Evolutionary conservation across 2,888 invertebrate genomes (phyloP).

Genomic region (Apamea monoglypha): DNA sequence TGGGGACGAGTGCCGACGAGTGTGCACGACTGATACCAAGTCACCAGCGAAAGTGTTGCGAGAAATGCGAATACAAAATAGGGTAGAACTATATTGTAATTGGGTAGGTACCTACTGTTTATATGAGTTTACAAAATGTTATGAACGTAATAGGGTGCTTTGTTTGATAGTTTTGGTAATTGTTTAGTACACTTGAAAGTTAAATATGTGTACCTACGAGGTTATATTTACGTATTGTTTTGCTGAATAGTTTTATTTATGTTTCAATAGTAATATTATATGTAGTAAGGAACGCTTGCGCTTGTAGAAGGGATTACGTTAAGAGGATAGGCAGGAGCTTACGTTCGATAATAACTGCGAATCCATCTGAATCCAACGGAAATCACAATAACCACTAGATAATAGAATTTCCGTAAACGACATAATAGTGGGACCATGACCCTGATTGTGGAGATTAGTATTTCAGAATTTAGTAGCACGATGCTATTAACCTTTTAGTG

Average conservation of each 20-base stretch:
- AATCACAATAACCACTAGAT: background rate
- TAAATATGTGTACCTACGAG: background rate
- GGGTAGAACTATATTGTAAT: slow-evolving; percentile 40
- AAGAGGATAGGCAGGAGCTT: background rate
- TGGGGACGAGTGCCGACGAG: slow-evolving; percentile 37
- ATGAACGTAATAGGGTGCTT: slow-evolving; percentile 16
- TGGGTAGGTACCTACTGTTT: slow-evolving; percentile 28
- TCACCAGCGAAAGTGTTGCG: slow-evolving; percentile 42
- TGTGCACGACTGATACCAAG: slow-evolving; percentile 59
- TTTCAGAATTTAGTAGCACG: slow-evolving; percentile 1
- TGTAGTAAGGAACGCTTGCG: background rate
- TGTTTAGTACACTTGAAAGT: slow-evolving; percentile 19
- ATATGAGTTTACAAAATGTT: slow-evolving; percentile 31
- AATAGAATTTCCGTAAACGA: slow-evolving; percentile 1
- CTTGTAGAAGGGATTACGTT: slow-evolving; percentile 11
- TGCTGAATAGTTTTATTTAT: background rate
- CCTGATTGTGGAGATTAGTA: background rate
- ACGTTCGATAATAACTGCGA: slow-evolving; percentile 6
- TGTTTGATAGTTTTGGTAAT: slow-evolving; percentile 32
- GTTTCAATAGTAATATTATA: background rate
- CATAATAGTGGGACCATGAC: no score
- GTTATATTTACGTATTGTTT: background rate
- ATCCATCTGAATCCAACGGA: slow-evolving; percentile 12
- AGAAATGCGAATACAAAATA: slow-evolving; percentile 51
- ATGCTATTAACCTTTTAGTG: background rate